These are phyloP conservation scores for Heliconius erato DNA, from an alignment of 2,888 invertebrate species.

Conservation along the genomic window DNA sequence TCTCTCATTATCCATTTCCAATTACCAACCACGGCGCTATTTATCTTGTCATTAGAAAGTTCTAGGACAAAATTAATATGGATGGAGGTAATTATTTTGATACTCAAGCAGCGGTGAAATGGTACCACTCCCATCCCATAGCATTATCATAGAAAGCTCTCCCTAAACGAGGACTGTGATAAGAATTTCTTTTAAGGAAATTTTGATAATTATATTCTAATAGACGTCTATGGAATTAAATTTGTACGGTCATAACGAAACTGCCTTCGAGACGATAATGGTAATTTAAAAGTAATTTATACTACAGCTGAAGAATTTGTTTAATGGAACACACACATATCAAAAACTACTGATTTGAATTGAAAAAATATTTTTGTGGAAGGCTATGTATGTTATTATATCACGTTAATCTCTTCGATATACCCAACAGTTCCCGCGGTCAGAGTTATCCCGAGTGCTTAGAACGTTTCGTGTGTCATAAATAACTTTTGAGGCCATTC, in stretches of 20 bases:
- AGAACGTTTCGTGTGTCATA: too few relatives aligned
- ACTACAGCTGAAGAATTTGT: background rate
- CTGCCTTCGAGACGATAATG: background rate
- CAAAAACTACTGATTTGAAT: background rate
- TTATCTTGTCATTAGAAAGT: constrained; percentile 76
- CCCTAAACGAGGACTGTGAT: constrained; percentile 51
- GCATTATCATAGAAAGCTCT: constrained; percentile 80
- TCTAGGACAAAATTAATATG: constrained; percentile 82
- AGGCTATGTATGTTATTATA: background rate
- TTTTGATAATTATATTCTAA: constrained; percentile 30
- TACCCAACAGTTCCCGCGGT: too few relatives aligned
- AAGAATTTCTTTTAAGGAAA: constrained; percentile 40
- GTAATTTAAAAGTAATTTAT: background rate
- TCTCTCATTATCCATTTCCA: constrained; percentile 71
- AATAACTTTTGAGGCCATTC: too few relatives aligned
- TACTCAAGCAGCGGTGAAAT: constrained; percentile 63
- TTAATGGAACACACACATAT: background rate
- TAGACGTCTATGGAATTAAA: background rate
- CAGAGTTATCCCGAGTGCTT: background rate
- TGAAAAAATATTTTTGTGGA: background rate
- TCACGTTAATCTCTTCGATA: too few relatives aligned
- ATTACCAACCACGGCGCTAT: constrained; percentile 65
- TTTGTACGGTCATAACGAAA: background rate
- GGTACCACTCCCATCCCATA: constrained; percentile 63
- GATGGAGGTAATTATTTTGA: constrained; percentile 81